phyloP scores from a whole-genome alignment of 2,888 invertebrate genomes.

The Poecilus cupreus region DNA sequence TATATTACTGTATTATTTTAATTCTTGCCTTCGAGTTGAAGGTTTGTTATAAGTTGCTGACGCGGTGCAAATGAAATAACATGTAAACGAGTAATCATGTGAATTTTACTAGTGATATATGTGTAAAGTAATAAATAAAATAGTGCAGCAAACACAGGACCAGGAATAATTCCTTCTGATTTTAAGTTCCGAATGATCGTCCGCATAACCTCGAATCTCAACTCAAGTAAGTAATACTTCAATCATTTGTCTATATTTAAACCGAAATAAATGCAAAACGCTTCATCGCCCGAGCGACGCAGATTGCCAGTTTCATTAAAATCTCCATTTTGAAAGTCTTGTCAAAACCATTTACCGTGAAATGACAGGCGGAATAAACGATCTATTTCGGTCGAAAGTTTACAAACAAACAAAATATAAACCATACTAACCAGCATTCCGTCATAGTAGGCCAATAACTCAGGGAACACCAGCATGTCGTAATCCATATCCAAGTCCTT shows the following conservation, averaged over 20 bases:
- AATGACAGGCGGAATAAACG: slow-evolving; percentile 34
- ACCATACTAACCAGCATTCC: slow-evolving; percentile 73
- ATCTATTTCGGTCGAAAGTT: slow-evolving; percentile 32
- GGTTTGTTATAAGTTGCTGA: too few species aligned
- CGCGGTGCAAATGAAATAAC: too few species aligned
- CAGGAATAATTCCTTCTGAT: too few species aligned
- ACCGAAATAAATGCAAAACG: background rate
- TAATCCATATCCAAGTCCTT: slow-evolving; percentile 75
- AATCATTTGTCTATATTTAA: background rate
- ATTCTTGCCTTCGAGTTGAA: too few species aligned
- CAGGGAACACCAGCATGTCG: slow-evolving; percentile 79
- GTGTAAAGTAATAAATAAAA: too few species aligned
- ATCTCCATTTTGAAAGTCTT: slow-evolving; percentile 23
- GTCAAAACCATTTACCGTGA: slow-evolving; percentile 14
- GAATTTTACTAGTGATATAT: too few species aligned
- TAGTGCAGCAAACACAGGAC: too few species aligned
- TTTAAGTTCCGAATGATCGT: too few species aligned
- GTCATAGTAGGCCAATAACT: slow-evolving; percentile 79
- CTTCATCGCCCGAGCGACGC: background rate
- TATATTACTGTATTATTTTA: too few species aligned
- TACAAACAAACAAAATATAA: slow-evolving; percentile 44
- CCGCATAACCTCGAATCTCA: too few species aligned
- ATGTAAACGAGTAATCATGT: too few species aligned
- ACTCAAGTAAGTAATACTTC: too few species aligned
- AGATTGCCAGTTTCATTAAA: slow-evolving; percentile 24